Conservation (phyloP, 1,140 invertebrate genomes). For the Mycetomoellerius zeteki region DNA sequence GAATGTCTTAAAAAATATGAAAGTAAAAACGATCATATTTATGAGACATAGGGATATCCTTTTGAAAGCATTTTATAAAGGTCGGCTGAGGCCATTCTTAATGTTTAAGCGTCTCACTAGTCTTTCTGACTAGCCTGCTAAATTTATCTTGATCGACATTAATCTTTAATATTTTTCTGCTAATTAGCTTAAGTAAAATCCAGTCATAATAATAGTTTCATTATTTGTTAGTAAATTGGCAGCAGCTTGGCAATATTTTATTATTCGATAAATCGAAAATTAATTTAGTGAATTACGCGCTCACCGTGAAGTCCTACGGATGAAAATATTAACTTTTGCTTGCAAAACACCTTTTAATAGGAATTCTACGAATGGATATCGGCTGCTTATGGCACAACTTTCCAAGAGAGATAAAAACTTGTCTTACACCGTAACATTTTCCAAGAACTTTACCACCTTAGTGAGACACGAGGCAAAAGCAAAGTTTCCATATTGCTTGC, state of each 20-base stretch:
- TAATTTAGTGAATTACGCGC: slow-evolving; percentile 38
- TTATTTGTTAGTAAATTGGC: slow-evolving; percentile 37
- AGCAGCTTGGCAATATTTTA: neutral
- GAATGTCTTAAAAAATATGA: slow-evolving; percentile 25
- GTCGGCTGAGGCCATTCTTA: slow-evolving; percentile 15
- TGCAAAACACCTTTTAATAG: slow-evolving; percentile 55
- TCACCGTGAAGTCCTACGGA: neutral
- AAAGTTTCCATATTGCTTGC: slow-evolving; percentile 68
- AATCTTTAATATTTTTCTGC: slow-evolving; percentile 12
- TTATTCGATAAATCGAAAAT: slow-evolving; percentile 31
- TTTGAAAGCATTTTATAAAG: slow-evolving; percentile 34
- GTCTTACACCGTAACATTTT: slow-evolving; percentile 60
- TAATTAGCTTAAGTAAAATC: slow-evolving; percentile 11
- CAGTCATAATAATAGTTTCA: neutral
- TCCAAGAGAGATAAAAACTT: slow-evolving; percentile 65
- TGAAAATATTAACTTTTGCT: slow-evolving; percentile 57
- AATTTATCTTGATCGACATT: slow-evolving; percentile 24
- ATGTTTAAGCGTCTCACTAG: slow-evolving; percentile 17
- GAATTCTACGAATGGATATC: slow-evolving; percentile 63
- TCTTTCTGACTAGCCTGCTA: neutral
- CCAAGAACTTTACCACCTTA: slow-evolving; percentile 57
- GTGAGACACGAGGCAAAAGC: slow-evolving; percentile 54
- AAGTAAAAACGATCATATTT: slow-evolving; percentile 48
- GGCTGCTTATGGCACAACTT: slow-evolving; percentile 58
- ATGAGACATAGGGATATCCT: neutral